Conservation (phyloP, 2,888 invertebrate species). For the Gortyna flavago region DNA sequence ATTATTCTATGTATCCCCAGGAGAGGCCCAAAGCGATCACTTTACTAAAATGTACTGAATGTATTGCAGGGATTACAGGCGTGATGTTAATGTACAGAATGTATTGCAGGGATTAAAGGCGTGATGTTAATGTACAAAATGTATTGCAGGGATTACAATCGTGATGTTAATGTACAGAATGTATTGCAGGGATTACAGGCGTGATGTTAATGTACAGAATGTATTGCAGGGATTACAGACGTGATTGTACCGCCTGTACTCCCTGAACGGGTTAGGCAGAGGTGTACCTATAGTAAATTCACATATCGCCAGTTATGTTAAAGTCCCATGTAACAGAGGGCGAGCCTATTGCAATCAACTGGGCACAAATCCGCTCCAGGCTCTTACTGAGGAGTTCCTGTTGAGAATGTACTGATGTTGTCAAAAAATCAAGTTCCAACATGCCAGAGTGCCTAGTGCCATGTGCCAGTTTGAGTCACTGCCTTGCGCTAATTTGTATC, state of each 20-base stretch:
- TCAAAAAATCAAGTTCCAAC: neutral
- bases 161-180: neutral
- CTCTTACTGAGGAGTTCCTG: too few species aligned
- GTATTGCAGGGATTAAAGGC: too few species aligned
- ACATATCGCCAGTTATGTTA: too few species aligned
- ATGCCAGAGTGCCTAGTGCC: neutral
- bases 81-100: too few species aligned
- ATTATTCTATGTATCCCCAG: constrained; percentile 33
- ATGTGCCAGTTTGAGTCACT: neutral
- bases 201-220: neutral
- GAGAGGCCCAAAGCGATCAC: constrained; percentile 11
- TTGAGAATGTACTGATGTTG: neutral
- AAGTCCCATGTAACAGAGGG: too few species aligned
- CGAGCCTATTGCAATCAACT: too few species aligned
- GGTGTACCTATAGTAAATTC: too few species aligned
- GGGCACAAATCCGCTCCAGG: too few species aligned
- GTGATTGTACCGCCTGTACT: too few species aligned
- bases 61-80: neutral
- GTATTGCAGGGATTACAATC: neutral
- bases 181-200: neutral
- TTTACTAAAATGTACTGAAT: too few species aligned
- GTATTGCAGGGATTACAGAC: neutral
- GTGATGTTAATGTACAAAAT: too few species aligned
- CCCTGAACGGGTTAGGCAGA: neutral
- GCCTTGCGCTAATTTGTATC: neutral